Base-by-base conservation (phyloP, 2,888 invertebrate genomes). In the Spilarctia lutea region DNA sequence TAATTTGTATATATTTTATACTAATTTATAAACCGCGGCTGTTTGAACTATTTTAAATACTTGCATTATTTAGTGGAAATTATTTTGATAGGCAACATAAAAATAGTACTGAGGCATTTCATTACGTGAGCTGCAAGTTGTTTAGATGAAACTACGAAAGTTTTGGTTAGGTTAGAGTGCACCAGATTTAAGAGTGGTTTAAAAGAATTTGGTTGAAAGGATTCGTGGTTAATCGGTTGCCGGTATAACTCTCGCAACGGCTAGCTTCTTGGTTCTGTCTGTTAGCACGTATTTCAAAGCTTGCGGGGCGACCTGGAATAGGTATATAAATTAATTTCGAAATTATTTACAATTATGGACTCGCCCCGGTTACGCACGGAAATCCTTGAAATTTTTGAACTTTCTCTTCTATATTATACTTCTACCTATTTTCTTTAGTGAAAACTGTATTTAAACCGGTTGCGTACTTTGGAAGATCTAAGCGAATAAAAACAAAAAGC, bases 251-350 rank as follows among this genome's bases (percentile, higher is more conserved):
- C 91, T 94, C 77, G 91, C 91, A 85, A 84, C 85, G 76, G 96
- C 92, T 87, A 96, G 90, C 88, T 92, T 91, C 84, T 91, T 91
- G 2, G 91, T 82, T 84, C 95, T 81, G 16, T 94, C 96, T 4
- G 94, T 81, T 86, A 94, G 89, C 0, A 88, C 84, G 83, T 96
- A 96, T 73, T 91, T 92, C 13, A 95, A 85, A 10, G 96, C 96
- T 2, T 79, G 84, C 4, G 88, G 91, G 2, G 91, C 79, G 0
- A 96, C 95, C 96, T 96, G 86, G 0, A 81, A 71, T 76, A 45
- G 11, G 1, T 13, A 67, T 63, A 74, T 13, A 68, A 68, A 35
- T 13, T 24, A 0, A 63, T 63, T 63, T 30, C 7, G 7, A n/a
- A 56, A 45, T 45, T 45, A 45, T 45, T 45, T 45, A 45, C 16